phyloP scores from a whole-genome alignment of 2,888 invertebrate genomes.

The Coelopa pilipes region DNA sequence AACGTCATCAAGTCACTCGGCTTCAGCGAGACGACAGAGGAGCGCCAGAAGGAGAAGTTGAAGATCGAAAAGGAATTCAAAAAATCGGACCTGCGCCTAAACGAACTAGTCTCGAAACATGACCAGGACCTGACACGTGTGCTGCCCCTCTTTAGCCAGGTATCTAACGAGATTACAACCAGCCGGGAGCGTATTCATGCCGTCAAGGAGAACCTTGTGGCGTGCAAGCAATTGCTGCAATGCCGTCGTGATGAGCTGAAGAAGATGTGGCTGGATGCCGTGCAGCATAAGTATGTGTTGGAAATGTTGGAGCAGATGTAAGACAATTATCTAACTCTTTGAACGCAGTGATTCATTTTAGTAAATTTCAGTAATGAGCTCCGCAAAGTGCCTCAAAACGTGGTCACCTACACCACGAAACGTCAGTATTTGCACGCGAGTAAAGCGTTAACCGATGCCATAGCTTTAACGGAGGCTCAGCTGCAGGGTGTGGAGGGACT shows the following conservation, averaged over 20 bases:
- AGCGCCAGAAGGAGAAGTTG: conserved; percentile 90
- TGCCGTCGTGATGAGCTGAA: conserved; percentile 93
- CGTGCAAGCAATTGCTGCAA: conserved; percentile 86
- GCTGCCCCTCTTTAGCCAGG: conserved; percentile 78
- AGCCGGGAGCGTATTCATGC: conserved; percentile 80
- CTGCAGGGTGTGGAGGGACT: conserved; percentile 86
- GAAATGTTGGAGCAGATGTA: conserved; percentile 87
- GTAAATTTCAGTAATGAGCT: conserved; percentile 74
- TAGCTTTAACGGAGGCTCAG: conserved; percentile 75
- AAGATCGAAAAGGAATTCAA: conserved; percentile 94
- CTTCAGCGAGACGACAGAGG: conserved; percentile 92
- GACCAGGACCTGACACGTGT: conserved; percentile 83
- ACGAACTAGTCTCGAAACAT: conserved; percentile 88
- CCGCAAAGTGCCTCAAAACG: conserved; percentile 77
- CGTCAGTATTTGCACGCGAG: conserved; percentile 89
- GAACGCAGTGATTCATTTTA: not conserved
- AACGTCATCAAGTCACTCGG: conserved; percentile 95
- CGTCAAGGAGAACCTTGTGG: conserved; percentile 83
- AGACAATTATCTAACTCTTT: conserved; percentile 34
- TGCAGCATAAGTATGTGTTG: conserved; percentile 94
- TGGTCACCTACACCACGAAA: conserved; percentile 73
- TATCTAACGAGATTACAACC: conserved; percentile 80
- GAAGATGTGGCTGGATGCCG: conserved; percentile 92
- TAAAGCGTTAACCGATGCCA: conserved; percentile 79
- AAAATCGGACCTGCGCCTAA: conserved; percentile 87